Conservation (phyloP, 1,140 invertebrate genomes). For the Trichoplusia ni region DNA sequence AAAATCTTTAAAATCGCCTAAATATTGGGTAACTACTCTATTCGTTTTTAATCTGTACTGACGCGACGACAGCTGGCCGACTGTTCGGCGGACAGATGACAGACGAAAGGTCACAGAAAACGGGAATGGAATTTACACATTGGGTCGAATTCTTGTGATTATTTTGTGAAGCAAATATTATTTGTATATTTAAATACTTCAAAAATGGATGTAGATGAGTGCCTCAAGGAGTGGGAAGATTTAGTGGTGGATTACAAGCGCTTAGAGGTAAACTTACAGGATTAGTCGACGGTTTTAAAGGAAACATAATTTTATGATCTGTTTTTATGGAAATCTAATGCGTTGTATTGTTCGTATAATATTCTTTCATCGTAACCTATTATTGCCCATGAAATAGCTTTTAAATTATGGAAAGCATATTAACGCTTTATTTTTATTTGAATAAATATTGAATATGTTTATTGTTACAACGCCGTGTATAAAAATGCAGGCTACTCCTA, state of each 20-base stretch:
- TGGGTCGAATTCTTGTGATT: slow-evolving; percentile 26
- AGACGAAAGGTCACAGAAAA: slow-evolving; percentile 20
- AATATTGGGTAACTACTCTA: not conserved
- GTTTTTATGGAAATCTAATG: slow-evolving; percentile 6
- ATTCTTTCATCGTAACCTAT: no score
- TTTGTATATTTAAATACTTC: slow-evolving; percentile 13
- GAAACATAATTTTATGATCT: slow-evolving; percentile 1
- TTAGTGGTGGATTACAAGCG: slow-evolving; percentile 88
- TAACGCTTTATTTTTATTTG: no score
- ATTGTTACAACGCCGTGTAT: no score
- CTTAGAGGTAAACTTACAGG: slow-evolving; percentile 84
- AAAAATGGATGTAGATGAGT: slow-evolving; percentile 83
- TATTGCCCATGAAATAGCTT: no score
- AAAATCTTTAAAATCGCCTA: no score
- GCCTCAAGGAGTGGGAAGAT: slow-evolving; percentile 90
- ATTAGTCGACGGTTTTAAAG: not conserved
- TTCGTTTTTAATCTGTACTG: not conserved
- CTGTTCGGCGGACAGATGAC: slow-evolving; percentile 8
- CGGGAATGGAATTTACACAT: slow-evolving; percentile 27
- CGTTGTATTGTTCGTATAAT: no score
- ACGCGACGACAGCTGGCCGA: slow-evolving; percentile 9
- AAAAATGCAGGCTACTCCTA: no score
- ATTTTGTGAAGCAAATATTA: slow-evolving; percentile 32
- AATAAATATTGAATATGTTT: no score
- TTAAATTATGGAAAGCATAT: no score